These are phyloP conservation scores for Cyprinodon brontotheroides DNA, from an alignment of 2,113 vertebrate genomes.

Conservation along the genomic window DNA sequence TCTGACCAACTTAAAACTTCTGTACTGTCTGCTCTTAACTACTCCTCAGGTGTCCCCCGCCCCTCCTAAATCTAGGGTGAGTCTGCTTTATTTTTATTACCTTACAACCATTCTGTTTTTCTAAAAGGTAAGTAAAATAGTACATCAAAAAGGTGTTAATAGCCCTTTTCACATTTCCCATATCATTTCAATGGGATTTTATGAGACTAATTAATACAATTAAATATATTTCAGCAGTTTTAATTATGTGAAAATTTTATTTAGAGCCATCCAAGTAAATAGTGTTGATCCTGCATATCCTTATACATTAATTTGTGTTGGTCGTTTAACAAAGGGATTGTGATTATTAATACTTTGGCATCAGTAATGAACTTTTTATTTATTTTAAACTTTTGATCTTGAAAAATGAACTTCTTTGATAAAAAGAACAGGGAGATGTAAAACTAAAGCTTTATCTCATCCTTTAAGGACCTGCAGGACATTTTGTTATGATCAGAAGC, in stretches of 20 bases:
- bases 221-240: too few relatives aligned
- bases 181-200: background rate
- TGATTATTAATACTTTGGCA: too few relatives aligned
- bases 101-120: background rate
- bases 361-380: too few relatives aligned
- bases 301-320: too few relatives aligned
- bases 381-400: too few relatives aligned
- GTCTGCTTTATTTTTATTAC: slow-evolving; percentile 36
- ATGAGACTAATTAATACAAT: background rate
- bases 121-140: background rate
- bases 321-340: too few relatives aligned
- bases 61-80: slow-evolving; percentile 83
- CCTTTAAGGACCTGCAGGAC: background rate
- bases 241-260: too few relatives aligned
- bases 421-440: background rate
- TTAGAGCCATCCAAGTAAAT: too few relatives aligned
- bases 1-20: slow-evolving; percentile 31
- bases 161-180: background rate
- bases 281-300: too few relatives aligned
- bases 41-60: slow-evolving; percentile 78
- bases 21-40: slow-evolving; percentile 45
- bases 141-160: background rate
- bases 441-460: background rate
- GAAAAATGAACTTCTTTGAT: background rate
- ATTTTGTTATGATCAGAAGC: background rate